Base-by-base conservation (phyloP, 2,113 vertebrate genomes). In the Chaetura pelagica region DNA sequence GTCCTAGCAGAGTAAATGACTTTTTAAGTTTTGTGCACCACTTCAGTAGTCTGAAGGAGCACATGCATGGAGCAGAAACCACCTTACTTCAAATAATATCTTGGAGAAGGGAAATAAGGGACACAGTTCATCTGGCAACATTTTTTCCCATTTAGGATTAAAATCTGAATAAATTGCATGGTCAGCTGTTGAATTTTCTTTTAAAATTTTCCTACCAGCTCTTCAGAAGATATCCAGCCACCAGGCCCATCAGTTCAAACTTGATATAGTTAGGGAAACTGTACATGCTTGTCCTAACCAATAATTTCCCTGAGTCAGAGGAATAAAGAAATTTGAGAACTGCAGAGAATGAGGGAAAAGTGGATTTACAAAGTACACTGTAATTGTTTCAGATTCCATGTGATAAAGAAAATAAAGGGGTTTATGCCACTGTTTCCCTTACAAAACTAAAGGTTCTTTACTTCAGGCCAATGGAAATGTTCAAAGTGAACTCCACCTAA, bases 371-470 rank as follows among this genome's bases (percentile, higher is more conserved):
- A 77, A 80, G 73, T 78, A 91, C 93, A 59, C 67, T 96, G 69
- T 85, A 96, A 97, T 97, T 97, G 86, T 91, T 97, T 95, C 96
- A 97, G 89, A 75, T 79, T 96, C 97, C 48, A 69, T 84, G 15
- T 7, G 8, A 24, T 66, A 51, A 19, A 81, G 67, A 66, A 87
- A 84, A 76, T 63, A 35, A 38, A 55, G 23, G 26, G 22, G 14
- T 11, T 81, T 90, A 59, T 32, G 46, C 15, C 48, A 71, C 19
- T 4, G 15, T 13, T 86, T 79, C 35, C 32, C 27, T 64, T 32
- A 18, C 8, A 74, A 81, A 91, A 68, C 32, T 35, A 42, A 79
- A 74, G 40, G 59, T 40, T 94, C 66, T 58, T 79, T 38, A 85
- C 85, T 81, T 89, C 62, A 82, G 77, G 38, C 48, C 38, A 48